These are phyloP conservation scores for Fragum sueziense DNA, from an alignment of 2,888 invertebrate species.

Conservation along the genomic window DNA sequence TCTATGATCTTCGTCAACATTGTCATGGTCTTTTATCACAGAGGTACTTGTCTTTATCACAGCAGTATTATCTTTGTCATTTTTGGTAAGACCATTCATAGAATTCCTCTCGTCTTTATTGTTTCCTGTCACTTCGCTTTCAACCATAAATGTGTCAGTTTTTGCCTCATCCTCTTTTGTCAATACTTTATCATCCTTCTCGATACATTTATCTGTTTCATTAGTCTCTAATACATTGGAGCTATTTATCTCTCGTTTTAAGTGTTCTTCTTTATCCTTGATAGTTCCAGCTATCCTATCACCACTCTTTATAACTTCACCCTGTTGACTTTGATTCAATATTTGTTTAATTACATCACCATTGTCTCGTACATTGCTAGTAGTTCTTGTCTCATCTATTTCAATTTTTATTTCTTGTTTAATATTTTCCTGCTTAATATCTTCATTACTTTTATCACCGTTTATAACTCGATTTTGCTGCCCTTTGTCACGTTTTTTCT, in stretches of 20 bases:
- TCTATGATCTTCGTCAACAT: neutral
- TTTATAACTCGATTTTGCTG: neutral
- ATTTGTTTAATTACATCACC: too few relatives aligned
- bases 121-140: neutral
- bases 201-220: neutral
- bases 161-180: neutral
- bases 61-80: too few relatives aligned
- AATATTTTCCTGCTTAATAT: neutral
- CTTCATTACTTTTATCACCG: neutral
- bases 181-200: neutral
- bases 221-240: neutral
- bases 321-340: too few relatives aligned
- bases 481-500: constrained; percentile 11
- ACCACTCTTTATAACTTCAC: too few relatives aligned
- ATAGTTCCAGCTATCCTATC: neutral
- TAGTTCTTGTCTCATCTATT: too few relatives aligned
- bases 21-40: neutral
- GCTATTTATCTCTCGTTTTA: neutral
- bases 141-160: neutral
- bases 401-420: neutral
- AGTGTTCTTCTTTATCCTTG: too few relatives aligned
- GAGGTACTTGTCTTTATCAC: too few relatives aligned
- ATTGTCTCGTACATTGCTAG: too few relatives aligned
- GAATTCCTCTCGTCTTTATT: too few relatives aligned
- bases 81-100: too few relatives aligned